Base-by-base conservation (phyloP, 2,797 vertebrate species). In the Cryptoblepharus egeriae region DNA sequence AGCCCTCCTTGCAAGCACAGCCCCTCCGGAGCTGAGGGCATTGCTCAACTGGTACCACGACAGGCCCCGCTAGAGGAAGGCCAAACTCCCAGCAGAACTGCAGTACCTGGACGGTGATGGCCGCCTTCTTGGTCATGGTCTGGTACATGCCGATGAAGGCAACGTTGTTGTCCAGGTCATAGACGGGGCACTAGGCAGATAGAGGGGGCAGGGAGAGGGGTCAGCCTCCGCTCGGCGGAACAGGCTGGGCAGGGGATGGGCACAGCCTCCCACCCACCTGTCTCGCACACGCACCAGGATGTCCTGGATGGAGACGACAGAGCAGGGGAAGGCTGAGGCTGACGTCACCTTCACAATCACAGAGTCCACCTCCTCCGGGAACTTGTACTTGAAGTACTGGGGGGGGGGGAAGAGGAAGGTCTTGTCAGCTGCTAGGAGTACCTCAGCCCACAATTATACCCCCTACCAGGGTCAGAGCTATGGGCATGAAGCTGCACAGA, bases 121-220 rank as follows among this genome's bases (percentile, higher is more conserved):
- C 99, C 0, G 97, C 98, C 92, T 97, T 99, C 95, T 97, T 99
- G 2, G 98, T 99, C 97, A 99, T 99, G 2, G 98, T 99, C 95
- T 99, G 99, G 94, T 99, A 99, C 97, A 98, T 99, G 88, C 99
- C 99, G 0, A 97, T 98, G 93, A 99, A 99, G 87, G 97, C 98
- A 85, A 99, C 99, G 0, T 99, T 99, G 94, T 99, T 99, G 96
- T 99, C 98, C 82, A 99, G 93, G 90, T 99, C 99, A 0, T 98
- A 99, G 77, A 99, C 98, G 0, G 99, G 99, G 80, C 99, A 99
- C 99, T 99, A 84, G 0, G 0, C 15, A 11, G 57, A 18, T 10
- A 45, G n/a, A 37, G 18, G 15, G 20, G 57, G 24, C 1, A 18
- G 76, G 76, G 2, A 55, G 35, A n/a, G 5, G 3, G 57, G 2